Conservation (phyloP, 1,140 invertebrate species). For the Drosophila nannoptera region DNA sequence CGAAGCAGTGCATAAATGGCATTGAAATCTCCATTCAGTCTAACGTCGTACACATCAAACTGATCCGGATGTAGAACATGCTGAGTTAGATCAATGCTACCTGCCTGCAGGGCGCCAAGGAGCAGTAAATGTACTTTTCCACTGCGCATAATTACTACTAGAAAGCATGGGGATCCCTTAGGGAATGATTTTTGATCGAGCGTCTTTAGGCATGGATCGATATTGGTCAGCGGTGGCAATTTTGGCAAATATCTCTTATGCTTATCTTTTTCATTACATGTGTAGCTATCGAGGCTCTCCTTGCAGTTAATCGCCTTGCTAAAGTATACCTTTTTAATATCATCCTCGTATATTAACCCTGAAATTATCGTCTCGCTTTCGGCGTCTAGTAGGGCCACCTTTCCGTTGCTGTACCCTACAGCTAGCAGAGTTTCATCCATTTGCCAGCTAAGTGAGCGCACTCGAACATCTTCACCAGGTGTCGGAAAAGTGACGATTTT, state of each 20-base stretch:
- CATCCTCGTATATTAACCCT: slow-evolving; percentile 82
- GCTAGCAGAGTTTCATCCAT: slow-evolving; percentile 95
- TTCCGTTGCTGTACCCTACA: slow-evolving; percentile 85
- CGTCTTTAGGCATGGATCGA: slow-evolving; percentile 63
- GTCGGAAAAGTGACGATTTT: slow-evolving; percentile 91
- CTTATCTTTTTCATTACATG: slow-evolving; percentile 62
- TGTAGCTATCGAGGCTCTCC: slow-evolving; percentile 55
- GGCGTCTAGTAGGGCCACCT: slow-evolving; percentile 88
- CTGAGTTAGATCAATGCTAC: slow-evolving; percentile 83
- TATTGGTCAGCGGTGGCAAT: slow-evolving; percentile 61
- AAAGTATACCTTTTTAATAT: slow-evolving; percentile 82
- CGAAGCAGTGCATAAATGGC: slow-evolving; percentile 81
- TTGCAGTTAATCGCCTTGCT: slow-evolving; percentile 74
- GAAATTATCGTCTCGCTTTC: slow-evolving; percentile 92
- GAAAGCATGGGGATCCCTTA: slow-evolving; percentile 86
- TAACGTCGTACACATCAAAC: slow-evolving; percentile 82
- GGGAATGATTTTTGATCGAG: slow-evolving; percentile 83
- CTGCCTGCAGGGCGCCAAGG: slow-evolving; percentile 91
- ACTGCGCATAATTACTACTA: slow-evolving; percentile 88
- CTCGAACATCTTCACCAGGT: slow-evolving; percentile 84
- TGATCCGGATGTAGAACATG: slow-evolving; percentile 80
- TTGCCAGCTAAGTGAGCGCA: slow-evolving; percentile 91
- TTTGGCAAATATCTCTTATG: slow-evolving; percentile 58
- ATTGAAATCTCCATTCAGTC: slow-evolving; percentile 83
- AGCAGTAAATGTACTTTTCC: slow-evolving; percentile 88